Evolutionary conservation across 35 echinoderm and acorn worm genomes (phyloP), one percentile per base, ranked within the genome.

Genomic region (Heliocidaris tuberculata): DNA sequence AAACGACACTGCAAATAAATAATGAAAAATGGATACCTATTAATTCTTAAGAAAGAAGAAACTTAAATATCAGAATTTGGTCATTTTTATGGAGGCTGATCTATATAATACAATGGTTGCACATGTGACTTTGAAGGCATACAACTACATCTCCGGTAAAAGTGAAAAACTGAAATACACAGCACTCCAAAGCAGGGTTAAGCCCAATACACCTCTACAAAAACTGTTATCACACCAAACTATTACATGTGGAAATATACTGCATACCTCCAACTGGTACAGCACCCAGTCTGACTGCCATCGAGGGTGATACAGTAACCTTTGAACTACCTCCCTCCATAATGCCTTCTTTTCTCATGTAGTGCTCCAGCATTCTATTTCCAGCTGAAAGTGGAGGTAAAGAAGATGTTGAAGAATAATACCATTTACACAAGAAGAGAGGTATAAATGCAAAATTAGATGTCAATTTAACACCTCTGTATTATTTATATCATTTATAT

Each of bases 351-450:
- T 94, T 99, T 11, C 98, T 96, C 97, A 99, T 96, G 97, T 97
- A 99, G 85, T 99, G 98, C 54, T 99, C 98, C 60, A 99, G 94
- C 97, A 99, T 99, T 86, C 98, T 89, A 93, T 85, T 99, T 10
- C 98, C 98, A 99, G 97, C 98, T 99, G 86, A 8, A 93, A 59
- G 13, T 56, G 52, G 32, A 71, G 31, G 30, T 85, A 86, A 85
- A 47, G 90, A 92, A 48, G 48, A 21, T 48, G n/a, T n/a, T n/a
- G n/a, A 56, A 17, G 29, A 21, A 30, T 30, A 31, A 2, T 3
- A 87, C 13, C 31, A 88, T 88, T 19, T 85, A 85, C 30, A 85
- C 78, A 85, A 24, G 19, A 19, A 1, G 1, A 19, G 19, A 4
- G 1, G 30, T 85, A 24, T 85, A 42, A 42, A 42, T 42, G 35